Evolutionary conservation across 2,113 vertebrate genomes (phyloP).

Genomic region (Quiscalus mexicanus): DNA sequence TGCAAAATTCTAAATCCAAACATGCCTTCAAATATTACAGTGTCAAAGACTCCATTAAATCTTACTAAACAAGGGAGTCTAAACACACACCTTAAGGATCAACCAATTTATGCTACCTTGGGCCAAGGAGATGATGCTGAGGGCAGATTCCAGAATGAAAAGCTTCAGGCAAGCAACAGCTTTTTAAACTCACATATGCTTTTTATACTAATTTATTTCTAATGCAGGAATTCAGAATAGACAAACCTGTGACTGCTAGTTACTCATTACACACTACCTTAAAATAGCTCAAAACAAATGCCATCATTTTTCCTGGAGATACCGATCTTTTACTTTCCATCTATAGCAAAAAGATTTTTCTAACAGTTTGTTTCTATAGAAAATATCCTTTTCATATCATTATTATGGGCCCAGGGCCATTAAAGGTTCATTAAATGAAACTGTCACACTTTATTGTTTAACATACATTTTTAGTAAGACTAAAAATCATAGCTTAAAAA

Average conservation of each 20-base stretch:
- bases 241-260: background rate
- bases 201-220: background rate
- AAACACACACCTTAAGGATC: background rate
- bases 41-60: background rate
- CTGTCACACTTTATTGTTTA: background rate
- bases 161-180: background rate
- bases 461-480: background rate
- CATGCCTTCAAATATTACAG: background rate
- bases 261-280: background rate
- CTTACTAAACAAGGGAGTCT: background rate
- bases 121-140: background rate
- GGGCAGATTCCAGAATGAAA: background rate
- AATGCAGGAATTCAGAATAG: background rate
- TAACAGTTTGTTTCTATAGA: background rate
- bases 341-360: background rate
- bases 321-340: background rate
- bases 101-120: background rate
- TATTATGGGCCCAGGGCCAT: background rate
- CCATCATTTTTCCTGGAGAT: background rate
- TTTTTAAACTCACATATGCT: background rate
- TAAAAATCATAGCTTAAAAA: background rate
- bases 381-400: background rate
- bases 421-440: background rate
- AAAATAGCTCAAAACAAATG: background rate
- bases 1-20: background rate